Percentiles rank a stretch among this genome's conserved stretches.
These are phyloP conservation scores for Pedionomus torquatus DNA, from an alignment of 2,113 vertebrate genomes.

Conservation along the genomic window DNA sequence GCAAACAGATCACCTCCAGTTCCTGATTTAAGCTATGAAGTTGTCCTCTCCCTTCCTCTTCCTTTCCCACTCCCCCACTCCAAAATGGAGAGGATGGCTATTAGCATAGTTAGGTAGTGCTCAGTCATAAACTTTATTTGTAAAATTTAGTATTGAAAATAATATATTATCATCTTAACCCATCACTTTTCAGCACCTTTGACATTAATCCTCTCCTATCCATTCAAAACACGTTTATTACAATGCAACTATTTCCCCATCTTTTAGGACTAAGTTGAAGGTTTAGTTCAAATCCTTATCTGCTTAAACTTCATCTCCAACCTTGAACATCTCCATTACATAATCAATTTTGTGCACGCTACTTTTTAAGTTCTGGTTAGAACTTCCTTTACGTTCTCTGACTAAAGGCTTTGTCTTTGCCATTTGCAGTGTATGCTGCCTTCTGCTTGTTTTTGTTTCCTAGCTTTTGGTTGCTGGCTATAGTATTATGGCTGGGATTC, in stretches of 20 bases:
- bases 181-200: neutral
- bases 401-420: neutral
- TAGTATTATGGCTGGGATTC: neutral
- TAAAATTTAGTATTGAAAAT: neutral
- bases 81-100: neutral
- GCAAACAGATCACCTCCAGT: neutral
- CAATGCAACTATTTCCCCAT: neutral
- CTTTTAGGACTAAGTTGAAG: neutral
- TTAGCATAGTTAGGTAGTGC: neutral
- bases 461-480: neutral
- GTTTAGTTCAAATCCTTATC: neutral
- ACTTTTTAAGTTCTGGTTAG: neutral
- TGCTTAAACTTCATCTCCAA: neutral
- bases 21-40: neutral
- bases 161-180: neutral
- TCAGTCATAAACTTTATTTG: neutral
- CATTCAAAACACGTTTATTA: neutral
- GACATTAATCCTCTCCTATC: neutral
- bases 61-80: neutral
- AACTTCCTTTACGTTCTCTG: neutral
- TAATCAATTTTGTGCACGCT: neutral
- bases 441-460: neutral
- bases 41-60: neutral
- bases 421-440: fast-evolving
- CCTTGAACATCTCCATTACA: neutral